Evolutionary conservation across 2,113 vertebrate species (phyloP).

Genomic region (Campylomormyrus numenius): DNA sequence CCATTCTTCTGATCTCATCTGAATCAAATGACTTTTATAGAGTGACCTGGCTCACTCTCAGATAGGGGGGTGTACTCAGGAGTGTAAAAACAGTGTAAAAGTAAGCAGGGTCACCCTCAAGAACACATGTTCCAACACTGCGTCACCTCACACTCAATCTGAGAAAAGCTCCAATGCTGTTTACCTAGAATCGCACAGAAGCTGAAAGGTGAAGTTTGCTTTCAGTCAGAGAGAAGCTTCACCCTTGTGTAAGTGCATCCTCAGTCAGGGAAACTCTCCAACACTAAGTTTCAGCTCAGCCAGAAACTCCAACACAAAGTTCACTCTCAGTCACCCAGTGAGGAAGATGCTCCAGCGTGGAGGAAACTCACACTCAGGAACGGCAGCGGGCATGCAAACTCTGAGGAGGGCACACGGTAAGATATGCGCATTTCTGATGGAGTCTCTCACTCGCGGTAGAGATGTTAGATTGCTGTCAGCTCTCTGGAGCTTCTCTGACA

Average conservation of each 20-base stretch:
- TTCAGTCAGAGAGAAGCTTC: not conserved
- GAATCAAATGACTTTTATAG: not conserved
- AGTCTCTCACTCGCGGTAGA: conserved; percentile 65
- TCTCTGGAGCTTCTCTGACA: conserved; percentile 62
- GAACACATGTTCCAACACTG: not conserved
- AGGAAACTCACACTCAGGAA: not conserved
- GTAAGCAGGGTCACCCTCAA: not conserved
- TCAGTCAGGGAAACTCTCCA: not conserved
- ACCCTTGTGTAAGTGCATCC: not conserved
- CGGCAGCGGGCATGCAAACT: conserved; percentile 61
- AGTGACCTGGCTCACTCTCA: not conserved
- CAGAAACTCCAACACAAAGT: not conserved
- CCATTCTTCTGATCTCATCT: not conserved
- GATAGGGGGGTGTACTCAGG: not conserved
- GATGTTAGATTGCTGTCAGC: conserved; percentile 75
- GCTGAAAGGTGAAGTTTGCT: not conserved
- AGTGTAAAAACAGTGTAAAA: not conserved
- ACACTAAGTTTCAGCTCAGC: not conserved
- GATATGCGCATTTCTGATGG: conserved; percentile 72
- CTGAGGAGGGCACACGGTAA: conserved; percentile 59
- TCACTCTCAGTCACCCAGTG: not conserved
- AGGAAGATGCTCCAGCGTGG: not conserved
- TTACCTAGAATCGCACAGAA: not conserved
- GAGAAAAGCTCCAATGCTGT: not conserved
- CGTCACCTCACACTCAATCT: not conserved